These are phyloP conservation scores for Hypsopygia costalis DNA, from an alignment of 2,888 invertebrate species.

Conservation along the genomic window DNA sequence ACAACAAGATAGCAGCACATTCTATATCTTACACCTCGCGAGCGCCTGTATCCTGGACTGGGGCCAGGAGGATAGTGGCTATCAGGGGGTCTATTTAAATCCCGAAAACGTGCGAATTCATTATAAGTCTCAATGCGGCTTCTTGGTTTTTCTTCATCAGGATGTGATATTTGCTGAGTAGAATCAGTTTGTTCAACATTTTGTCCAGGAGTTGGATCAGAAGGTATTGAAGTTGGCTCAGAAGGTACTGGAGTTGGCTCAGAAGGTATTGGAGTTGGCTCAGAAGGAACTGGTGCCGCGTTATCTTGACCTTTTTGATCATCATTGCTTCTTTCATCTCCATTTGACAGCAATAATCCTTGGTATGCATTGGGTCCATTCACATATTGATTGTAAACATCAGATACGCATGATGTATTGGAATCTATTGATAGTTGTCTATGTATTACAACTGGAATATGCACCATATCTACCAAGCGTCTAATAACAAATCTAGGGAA, in stretches of 20 bases:
- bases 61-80: slow-evolving; percentile 37
- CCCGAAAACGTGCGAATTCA: slow-evolving; percentile 35
- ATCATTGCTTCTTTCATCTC: slow-evolving; percentile 11
- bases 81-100: slow-evolving; percentile 43
- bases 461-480: neutral
- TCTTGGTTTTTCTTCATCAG: neutral
- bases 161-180: neutral
- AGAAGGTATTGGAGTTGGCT: too few relatives aligned
- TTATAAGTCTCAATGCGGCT: slow-evolving; percentile 44
- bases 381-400: neutral
- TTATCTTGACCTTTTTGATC: slow-evolving; percentile 2
- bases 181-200: too few relatives aligned
- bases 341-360: slow-evolving; percentile 12
- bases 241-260: too few relatives aligned
- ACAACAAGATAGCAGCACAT: neutral
- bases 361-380: neutral
- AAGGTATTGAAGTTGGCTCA: too few relatives aligned
- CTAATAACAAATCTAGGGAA: neutral
- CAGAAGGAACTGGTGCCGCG: too few relatives aligned
- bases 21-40: neutral
- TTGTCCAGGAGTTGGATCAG: too few relatives aligned
- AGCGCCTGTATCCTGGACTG: slow-evolving; percentile 17
- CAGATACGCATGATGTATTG: neutral
- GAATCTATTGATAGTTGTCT: neutral
- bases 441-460: neutral